Conservation (phyloP, 2,113 vertebrate species). For the Heterotis niloticus region DNA sequence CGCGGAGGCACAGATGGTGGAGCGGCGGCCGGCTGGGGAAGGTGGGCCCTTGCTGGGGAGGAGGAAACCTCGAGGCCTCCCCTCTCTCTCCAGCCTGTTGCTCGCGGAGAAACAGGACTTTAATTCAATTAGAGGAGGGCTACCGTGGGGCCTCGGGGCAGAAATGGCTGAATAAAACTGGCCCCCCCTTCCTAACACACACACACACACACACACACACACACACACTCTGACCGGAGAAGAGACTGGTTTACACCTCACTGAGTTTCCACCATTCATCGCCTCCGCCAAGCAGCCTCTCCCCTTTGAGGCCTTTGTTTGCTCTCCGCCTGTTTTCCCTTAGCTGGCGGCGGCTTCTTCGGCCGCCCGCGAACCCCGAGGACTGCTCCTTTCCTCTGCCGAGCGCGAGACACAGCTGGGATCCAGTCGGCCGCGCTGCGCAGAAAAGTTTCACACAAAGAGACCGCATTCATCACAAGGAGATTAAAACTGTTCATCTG, state of each 20-base stretch:
- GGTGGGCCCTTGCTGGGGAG: conserved; percentile 87
- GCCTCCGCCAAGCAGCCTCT: conserved; percentile 76
- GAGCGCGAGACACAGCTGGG: conserved; percentile 10
- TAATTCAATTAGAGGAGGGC: conserved; percentile 98
- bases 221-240: conserved; percentile 39
- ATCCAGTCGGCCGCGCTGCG: conserved; percentile 5
- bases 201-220: conserved; percentile 30
- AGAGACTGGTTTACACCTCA: conserved; percentile 96
- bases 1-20: conserved; percentile 93
- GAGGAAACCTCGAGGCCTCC: conserved; percentile 76
- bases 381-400: conserved; percentile 27
- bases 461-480: neutral
- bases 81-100: conserved; percentile 71
- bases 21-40: conserved; percentile 87
- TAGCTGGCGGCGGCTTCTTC: conserved; percentile 77
- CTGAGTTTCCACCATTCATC: conserved; percentile 90
- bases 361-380: conserved; percentile 74
- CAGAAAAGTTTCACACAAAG: neutral
- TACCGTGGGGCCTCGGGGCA: conserved; percentile 83
- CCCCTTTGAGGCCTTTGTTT: conserved; percentile 90
- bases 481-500: no score
- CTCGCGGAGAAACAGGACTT: conserved; percentile 95
- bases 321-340: conserved; percentile 83
- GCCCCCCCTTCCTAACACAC: conserved; percentile 51
- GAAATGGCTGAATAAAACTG: conserved; percentile 85